Conservation (phyloP, 2,113 vertebrate species). For the Barbus barbus region DNA sequence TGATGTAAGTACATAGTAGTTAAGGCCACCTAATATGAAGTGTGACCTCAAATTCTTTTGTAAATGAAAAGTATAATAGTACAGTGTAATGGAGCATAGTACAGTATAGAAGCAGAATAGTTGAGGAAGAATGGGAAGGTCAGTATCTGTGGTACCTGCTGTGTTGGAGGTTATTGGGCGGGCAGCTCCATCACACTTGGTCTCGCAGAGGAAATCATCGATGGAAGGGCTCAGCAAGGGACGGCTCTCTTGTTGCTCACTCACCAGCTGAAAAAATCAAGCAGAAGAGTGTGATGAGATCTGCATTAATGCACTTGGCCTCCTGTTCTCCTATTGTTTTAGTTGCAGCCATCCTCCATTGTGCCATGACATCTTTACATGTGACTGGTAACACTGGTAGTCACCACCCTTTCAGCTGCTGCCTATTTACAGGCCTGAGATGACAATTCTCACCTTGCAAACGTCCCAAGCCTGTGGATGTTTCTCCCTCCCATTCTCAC, state of each 20-base stretch:
- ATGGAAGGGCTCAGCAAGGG: conserved; percentile 97
- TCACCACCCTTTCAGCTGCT: conserved; percentile 11
- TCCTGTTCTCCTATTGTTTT: not conserved
- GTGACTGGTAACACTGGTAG: conserved; percentile 28
- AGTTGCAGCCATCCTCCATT: not conserved
- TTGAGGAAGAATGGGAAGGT: not conserved
- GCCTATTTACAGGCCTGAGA: conserved; percentile 25
- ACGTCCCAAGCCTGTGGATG: not conserved
- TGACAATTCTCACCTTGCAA: conserved; percentile 13
- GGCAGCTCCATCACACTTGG: conserved; percentile 89
- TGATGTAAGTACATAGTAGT: too few relatives aligned
- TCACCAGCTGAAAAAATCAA: conserved; percentile 89
- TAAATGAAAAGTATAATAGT: not conserved
- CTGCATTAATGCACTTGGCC: conserved; percentile 9
- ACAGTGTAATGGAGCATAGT: not conserved
- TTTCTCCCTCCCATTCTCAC: not conserved
- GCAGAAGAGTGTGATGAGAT: conserved; percentile 50
- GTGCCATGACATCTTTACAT: conserved; percentile 4
- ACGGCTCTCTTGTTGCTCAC: conserved; percentile 97
- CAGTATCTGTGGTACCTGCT: conserved; percentile 79
- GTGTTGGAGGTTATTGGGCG: conserved; percentile 96
- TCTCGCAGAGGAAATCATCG: conserved; percentile 97
- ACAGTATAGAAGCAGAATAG: not conserved
- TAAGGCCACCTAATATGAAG: too few relatives aligned
- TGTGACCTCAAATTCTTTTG: not conserved